Conservation (phyloP, 2,888 invertebrate species). For the Leptarthrus brevirostris region DNA sequence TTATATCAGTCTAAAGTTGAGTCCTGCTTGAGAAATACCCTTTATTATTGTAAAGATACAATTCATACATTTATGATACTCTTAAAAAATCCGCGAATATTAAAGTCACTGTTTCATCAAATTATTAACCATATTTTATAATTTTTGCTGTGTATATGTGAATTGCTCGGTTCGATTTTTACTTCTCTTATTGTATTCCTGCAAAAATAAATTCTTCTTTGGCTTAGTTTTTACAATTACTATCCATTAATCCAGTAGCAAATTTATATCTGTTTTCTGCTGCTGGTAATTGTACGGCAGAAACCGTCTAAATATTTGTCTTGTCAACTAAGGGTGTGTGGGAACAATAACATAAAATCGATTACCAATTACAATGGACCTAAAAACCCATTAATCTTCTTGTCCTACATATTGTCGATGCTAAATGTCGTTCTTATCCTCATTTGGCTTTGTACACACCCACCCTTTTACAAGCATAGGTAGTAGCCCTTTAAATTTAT, state of each 20-base stretch:
- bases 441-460: conserved; percentile 23
- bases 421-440: conserved; percentile 48
- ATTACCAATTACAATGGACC: conserved; percentile 54
- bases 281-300: conserved; percentile 1
- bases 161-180: too few species aligned
- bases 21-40: too few species aligned
- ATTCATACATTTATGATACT: too few species aligned
- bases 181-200: too few species aligned
- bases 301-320: conserved; percentile 36
- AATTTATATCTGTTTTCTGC: conserved; percentile 42
- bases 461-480: conserved; percentile 1
- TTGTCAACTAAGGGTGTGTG: conserved; percentile 40
- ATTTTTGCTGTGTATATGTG: too few species aligned
- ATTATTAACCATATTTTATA: too few species aligned
- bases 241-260: conserved; percentile 42
- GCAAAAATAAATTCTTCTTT: too few species aligned
- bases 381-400: conserved; percentile 53
- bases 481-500: conserved; percentile 29
- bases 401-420: conserved; percentile 47
- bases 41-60: too few species aligned
- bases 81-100: too few species aligned
- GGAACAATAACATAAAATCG: conserved; percentile 51
- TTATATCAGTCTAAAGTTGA: too few species aligned
- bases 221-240: too few species aligned
- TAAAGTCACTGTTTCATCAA: too few species aligned